Evolutionary conservation across 2,113 vertebrate genomes (phyloP).

Genomic region (Syngnathus scovelli): DNA sequence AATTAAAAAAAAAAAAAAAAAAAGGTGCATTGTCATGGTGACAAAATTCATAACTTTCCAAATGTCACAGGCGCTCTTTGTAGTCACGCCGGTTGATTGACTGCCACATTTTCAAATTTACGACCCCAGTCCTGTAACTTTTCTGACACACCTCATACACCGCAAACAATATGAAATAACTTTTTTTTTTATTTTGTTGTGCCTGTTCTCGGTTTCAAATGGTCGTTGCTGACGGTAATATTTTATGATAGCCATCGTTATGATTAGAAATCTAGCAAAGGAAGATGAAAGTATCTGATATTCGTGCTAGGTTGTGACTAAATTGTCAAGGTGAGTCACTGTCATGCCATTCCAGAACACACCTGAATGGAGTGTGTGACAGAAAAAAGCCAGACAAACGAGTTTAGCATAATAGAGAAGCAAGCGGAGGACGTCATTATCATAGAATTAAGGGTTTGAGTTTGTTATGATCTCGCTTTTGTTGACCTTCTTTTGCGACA

Average conservation of each 20-base stretch:
- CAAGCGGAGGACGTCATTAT: conserved; percentile 16
- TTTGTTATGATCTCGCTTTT: background rate
- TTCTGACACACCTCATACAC: background rate
- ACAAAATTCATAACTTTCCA: background rate
- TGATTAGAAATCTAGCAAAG: background rate
- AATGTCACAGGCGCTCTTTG: too few species aligned
- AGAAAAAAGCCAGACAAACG: conserved; percentile 34
- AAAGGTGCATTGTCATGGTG: background rate
- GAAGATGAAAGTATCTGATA: background rate
- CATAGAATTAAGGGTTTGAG: conserved; percentile 15
- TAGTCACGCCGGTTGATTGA: too few species aligned
- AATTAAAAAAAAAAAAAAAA: too few species aligned
- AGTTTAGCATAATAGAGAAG: conserved; percentile 47
- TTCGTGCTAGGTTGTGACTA: conserved; percentile 5
- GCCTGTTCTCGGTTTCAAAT: background rate
- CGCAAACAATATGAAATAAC: background rate
- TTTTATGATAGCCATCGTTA: background rate
- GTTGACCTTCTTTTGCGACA: background rate
- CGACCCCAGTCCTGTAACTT: background rate
- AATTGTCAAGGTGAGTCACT: conserved; percentile 30
- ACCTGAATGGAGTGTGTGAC: conserved; percentile 21
- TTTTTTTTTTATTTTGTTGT: background rate
- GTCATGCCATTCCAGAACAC: conserved; percentile 29
- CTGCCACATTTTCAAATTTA: background rate
- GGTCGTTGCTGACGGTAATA: background rate